A percentile compares a stretch with the other conserved stretches of the same genome.
Evolutionary conservation across 2,113 vertebrate species (phyloP).

Genomic region (Glaucomys volans): DNA sequence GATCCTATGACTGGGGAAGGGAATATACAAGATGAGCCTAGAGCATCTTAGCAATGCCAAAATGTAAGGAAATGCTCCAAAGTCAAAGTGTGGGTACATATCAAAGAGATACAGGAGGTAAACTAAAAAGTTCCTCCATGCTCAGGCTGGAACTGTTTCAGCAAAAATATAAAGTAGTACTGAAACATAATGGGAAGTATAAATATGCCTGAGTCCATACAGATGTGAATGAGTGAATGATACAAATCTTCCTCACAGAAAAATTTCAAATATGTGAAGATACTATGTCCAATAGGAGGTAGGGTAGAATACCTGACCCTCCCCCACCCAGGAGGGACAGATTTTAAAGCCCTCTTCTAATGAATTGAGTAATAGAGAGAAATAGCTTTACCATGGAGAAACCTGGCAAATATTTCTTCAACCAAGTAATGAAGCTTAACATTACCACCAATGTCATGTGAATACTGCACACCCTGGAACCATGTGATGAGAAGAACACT

Average conservation of each 20-base stretch:
- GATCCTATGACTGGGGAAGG: not conserved
- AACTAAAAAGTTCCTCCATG: not conserved
- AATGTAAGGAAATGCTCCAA: not conserved
- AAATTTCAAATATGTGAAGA: constrained; percentile 39
- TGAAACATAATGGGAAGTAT: not conserved
- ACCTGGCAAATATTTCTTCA: not conserved
- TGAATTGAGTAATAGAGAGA: not conserved
- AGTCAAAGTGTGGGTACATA: not conserved
- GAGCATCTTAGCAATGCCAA: not conserved
- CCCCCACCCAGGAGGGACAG: not conserved
- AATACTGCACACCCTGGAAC: not conserved
- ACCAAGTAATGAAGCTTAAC: not conserved
- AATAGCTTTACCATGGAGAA: not conserved
- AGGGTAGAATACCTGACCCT: not conserved
- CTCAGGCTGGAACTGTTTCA: not conserved
- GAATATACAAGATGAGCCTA: not conserved
- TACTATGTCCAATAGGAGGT: not conserved
- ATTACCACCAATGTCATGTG: not conserved
- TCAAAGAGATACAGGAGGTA: not conserved
- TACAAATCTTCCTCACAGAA: constrained; percentile 12
- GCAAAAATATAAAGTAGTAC: not conserved
- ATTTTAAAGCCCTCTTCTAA: not conserved
- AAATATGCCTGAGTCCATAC: not conserved
- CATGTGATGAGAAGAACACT: not conserved
- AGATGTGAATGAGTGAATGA: not conserved